These are phyloP conservation scores for Platycheirus rosarum DNA, from an alignment of 2,888 invertebrate genomes.

Conservation along the genomic window DNA sequence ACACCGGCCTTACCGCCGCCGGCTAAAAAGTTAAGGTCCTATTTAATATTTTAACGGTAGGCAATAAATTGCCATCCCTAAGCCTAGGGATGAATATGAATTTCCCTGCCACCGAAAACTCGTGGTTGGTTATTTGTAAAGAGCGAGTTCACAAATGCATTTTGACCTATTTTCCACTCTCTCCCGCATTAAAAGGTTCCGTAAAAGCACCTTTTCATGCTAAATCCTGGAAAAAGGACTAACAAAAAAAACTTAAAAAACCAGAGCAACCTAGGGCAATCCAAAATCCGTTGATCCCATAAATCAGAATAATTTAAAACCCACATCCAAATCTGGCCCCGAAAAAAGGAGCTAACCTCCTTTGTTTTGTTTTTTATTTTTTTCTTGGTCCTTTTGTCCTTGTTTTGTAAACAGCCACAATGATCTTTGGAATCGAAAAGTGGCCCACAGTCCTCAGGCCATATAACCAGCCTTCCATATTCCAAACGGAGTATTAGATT, in stretches of 20 bases:
- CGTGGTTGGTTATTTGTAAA: slow-evolving; percentile 28
- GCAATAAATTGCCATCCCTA: slow-evolving; percentile 66
- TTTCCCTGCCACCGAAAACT: slow-evolving; percentile 6
- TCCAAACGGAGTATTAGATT: slow-evolving; percentile 61
- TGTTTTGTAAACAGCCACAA: slow-evolving; percentile 68
- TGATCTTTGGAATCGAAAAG: slow-evolving; percentile 58
- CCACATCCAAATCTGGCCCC: slow-evolving; percentile 61
- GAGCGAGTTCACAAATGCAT: slow-evolving; percentile 54
- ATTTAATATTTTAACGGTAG: slow-evolving; percentile 43
- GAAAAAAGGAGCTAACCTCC: slow-evolving; percentile 8
- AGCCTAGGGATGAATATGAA: slow-evolving; percentile 45
- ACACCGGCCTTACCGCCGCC: slow-evolving; percentile 17
- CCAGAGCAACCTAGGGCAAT: slow-evolving; percentile 64
- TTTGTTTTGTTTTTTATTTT: slow-evolving; percentile 30
- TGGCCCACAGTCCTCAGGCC: slow-evolving; percentile 16
- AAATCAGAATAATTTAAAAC: slow-evolving; percentile 73
- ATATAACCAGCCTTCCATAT: too few relatives aligned
- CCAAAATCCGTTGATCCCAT: slow-evolving; percentile 71
- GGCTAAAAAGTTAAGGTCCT: slow-evolving; percentile 43
- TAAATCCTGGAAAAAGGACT: slow-evolving; percentile 31
- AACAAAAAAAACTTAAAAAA: slow-evolving; percentile 1
- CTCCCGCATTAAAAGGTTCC: slow-evolving; percentile 8
- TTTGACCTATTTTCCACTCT: slow-evolving; percentile 45
- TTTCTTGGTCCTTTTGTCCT: slow-evolving; percentile 24
- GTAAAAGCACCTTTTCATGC: slow-evolving; percentile 58